Evolutionary conservation across 2,797 vertebrate genomes (phyloP).

Genomic region (Pseudopleuronectes americanus): DNA sequence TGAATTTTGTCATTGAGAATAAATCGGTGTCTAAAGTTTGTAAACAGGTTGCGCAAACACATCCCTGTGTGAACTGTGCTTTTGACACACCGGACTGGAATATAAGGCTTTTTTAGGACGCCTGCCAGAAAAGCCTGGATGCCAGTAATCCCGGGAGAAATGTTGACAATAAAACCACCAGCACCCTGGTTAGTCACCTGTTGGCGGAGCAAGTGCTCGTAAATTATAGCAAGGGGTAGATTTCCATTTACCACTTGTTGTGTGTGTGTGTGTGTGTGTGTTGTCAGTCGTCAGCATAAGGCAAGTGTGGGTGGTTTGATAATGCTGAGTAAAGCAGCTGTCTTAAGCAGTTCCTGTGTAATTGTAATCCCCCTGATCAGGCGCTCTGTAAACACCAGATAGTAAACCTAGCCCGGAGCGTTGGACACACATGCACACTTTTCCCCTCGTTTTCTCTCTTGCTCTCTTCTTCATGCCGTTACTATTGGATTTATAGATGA

Average conservation of each 20-base stretch:
- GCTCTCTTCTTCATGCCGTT: too few relatives aligned
- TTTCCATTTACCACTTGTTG: constrained; percentile 57
- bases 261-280: constrained; percentile 18
- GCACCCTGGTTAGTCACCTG: constrained; percentile 50
- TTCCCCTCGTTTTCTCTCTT: background rate
- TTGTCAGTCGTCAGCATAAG: constrained; percentile 54
- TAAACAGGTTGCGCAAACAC: background rate
- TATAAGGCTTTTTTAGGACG: constrained; percentile 26
- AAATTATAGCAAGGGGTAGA: constrained; percentile 42
- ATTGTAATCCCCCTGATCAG: constrained; percentile 75
- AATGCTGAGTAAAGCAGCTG: constrained; percentile 67
- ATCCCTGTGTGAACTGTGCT: background rate
- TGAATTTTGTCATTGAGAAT: background rate
- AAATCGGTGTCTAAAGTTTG: background rate
- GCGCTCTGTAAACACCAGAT: constrained; percentile 69
- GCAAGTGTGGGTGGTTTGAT: constrained; percentile 60
- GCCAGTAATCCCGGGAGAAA: constrained; percentile 26
- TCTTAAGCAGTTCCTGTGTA: constrained; percentile 71
- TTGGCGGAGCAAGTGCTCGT: constrained; percentile 45
- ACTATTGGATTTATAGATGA: too few relatives aligned
- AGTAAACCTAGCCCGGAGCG: constrained; percentile 67
- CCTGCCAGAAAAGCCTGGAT: too few relatives aligned
- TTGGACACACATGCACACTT: constrained; percentile 1
- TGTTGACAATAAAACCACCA: constrained; percentile 34
- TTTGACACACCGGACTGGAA: constrained; percentile 5